Evolutionary conservation across 1,140 invertebrate genomes (phyloP).

Genomic region (Lethrus apterus): DNA sequence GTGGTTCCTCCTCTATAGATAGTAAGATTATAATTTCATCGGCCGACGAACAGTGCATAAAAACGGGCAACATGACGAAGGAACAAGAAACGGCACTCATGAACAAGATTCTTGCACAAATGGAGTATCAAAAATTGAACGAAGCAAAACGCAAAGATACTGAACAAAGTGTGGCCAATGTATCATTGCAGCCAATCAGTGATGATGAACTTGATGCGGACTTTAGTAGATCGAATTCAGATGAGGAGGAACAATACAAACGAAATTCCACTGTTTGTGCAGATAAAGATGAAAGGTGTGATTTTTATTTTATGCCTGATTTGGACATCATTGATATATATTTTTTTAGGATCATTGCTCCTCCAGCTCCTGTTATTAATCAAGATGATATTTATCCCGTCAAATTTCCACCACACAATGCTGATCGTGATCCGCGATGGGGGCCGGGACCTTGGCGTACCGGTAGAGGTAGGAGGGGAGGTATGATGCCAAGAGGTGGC

Average conservation of each 20-base stretch:
- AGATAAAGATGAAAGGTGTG: conserved; percentile 48
- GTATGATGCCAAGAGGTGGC: conserved; percentile 21
- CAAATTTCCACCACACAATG: conserved; percentile 11
- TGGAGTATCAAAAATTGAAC: conserved; percentile 68
- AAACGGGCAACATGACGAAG: conserved; percentile 61
- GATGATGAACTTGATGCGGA: conserved; percentile 41
- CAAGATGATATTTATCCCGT: conserved; percentile 9
- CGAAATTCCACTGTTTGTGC: conserved; percentile 39
- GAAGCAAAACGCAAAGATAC: conserved; percentile 65
- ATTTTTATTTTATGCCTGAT: no score
- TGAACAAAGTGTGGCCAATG: conserved; percentile 26
- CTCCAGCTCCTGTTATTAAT: conserved; percentile 11
- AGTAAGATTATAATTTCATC: conserved; percentile 64
- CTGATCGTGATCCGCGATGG: conserved; percentile 8
- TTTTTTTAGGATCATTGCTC: no score
- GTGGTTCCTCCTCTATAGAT: conserved; percentile 13
- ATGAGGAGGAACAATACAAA: conserved; percentile 17
- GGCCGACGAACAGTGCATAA: conserved; percentile 63
- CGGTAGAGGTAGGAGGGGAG: conserved; percentile 15
- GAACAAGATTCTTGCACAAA: conserved; percentile 69
- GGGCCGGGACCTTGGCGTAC: conserved; percentile 1
- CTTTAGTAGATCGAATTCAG: conserved; percentile 27
- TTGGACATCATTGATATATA: no score
- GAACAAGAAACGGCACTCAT: conserved; percentile 73
- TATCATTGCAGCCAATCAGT: conserved; percentile 36